Evolutionary conservation across 2,113 vertebrate species (phyloP).

Genomic region (Trichechus manatus): DNA sequence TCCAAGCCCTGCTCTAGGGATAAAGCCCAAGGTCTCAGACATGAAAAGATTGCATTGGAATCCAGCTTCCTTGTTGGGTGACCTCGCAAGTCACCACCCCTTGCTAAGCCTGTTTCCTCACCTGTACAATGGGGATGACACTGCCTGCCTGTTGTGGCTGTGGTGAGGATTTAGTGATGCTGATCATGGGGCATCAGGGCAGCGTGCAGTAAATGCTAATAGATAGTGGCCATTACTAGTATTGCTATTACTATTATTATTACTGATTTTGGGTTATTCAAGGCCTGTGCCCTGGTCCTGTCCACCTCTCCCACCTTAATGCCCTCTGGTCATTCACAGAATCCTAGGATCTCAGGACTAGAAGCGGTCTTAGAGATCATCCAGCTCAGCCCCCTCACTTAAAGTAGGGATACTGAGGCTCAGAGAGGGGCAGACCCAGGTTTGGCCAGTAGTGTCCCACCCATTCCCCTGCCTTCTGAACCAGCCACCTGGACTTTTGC

Average conservation of each 20-base stretch:
- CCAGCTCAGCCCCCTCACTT: constrained; percentile 15
- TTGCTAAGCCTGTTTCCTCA: neutral
- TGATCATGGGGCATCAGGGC: neutral
- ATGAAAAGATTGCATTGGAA: neutral
- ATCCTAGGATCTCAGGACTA: neutral
- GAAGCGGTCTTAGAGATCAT: neutral
- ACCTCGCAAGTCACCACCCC: neutral
- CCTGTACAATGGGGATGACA: neutral
- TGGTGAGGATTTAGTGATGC: neutral
- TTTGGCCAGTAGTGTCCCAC: neutral
- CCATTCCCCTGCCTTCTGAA: neutral
- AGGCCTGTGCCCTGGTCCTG: neutral
- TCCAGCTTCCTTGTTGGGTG: neutral
- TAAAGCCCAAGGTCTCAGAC: neutral
- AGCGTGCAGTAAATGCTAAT: neutral
- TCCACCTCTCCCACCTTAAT: neutral
- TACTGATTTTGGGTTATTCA: neutral
- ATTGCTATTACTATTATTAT: neutral
- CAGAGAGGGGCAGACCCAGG: neutral
- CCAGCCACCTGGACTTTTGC: neutral
- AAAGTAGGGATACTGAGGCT: neutral
- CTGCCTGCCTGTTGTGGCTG: neutral
- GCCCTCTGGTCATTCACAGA: neutral
- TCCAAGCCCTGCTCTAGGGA: neutral
- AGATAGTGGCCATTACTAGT: neutral